phyloP scores from a whole-genome alignment of 2,113 vertebrate genomes.

The Dasypus novemcinctus region DNA sequence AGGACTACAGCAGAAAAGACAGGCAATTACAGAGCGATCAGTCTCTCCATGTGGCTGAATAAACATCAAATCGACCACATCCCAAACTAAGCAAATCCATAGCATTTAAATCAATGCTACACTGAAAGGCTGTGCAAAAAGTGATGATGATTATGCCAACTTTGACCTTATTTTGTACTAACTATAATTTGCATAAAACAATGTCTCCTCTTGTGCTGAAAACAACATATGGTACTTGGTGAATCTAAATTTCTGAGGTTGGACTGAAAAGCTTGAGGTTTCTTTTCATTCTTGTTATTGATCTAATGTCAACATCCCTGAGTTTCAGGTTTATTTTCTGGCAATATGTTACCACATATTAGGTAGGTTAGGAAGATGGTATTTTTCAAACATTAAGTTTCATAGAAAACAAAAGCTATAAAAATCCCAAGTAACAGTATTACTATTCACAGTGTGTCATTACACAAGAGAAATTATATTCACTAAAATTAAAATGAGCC shows the following conservation, averaged over 20 bases:
- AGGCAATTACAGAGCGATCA: neutral
- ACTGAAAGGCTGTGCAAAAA: neutral
- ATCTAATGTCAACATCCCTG: neutral
- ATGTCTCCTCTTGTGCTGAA: neutral
- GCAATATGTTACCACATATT: neutral
- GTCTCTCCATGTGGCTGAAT: neutral
- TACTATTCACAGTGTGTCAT: neutral
- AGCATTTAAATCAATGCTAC: neutral
- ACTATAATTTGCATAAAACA: conserved; percentile 10
- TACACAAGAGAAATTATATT: conserved; percentile 12
- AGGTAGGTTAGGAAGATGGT: neutral
- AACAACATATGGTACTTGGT: neutral
- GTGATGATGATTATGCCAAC: neutral
- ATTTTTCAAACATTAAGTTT: conserved; percentile 21
- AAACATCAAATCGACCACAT: neutral
- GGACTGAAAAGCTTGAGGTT: neutral
- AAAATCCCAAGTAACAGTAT: neutral
- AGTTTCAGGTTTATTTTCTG: conserved; percentile 31
- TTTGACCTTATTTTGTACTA: neutral
- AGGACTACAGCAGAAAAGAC: neutral
- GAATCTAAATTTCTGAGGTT: neutral
- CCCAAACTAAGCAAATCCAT: neutral
- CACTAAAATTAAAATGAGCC: neutral
- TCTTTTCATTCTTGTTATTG: conserved; percentile 14
- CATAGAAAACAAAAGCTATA: neutral